phyloP scores from a whole-genome alignment of 1,140 invertebrate species.

The Stegodyphus mimosarum region DNA sequence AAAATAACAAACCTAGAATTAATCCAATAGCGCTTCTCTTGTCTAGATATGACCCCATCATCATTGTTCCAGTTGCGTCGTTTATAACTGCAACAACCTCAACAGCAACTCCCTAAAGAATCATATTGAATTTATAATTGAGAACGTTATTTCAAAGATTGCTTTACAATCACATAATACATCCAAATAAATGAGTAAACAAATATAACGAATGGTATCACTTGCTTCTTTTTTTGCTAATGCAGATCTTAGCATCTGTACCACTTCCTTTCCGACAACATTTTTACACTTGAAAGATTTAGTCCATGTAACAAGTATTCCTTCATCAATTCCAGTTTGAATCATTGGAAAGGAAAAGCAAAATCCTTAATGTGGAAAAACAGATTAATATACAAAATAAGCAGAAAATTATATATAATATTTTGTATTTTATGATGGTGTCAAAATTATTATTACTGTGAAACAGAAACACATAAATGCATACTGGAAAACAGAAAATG shows the following conservation, averaged over 20 bases:
- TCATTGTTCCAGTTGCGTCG: slow-evolving; percentile 79
- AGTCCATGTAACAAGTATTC: slow-evolving; percentile 81
- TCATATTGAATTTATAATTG: neutral
- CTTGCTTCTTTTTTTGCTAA: slow-evolving; percentile 71
- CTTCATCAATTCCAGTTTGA: slow-evolving; percentile 77
- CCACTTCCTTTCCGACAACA: slow-evolving; percentile 79
- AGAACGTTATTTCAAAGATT: neutral
- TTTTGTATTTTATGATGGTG: no score
- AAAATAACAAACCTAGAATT: slow-evolving; percentile 69
- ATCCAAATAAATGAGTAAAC: neutral
- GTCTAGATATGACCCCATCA: slow-evolving; percentile 74
- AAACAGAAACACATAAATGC: no score
- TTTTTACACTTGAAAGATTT: slow-evolving; percentile 82
- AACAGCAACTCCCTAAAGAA: slow-evolving; percentile 74
- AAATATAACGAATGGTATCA: neutral
- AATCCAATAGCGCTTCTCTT: slow-evolving; percentile 72
- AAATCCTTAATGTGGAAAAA: slow-evolving; percentile 72
- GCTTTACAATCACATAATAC: neutral
- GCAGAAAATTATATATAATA: no score
- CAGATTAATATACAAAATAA: no score
- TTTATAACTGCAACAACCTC: slow-evolving; percentile 81
- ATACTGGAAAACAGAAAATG: no score
- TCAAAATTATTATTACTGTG: no score
- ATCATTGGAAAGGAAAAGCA: slow-evolving; percentile 87
- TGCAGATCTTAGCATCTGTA: slow-evolving; percentile 77